These are phyloP conservation scores for Hoplostethus atlanticus DNA, from an alignment of 2,797 vertebrate genomes.

Conservation along the genomic window DNA sequence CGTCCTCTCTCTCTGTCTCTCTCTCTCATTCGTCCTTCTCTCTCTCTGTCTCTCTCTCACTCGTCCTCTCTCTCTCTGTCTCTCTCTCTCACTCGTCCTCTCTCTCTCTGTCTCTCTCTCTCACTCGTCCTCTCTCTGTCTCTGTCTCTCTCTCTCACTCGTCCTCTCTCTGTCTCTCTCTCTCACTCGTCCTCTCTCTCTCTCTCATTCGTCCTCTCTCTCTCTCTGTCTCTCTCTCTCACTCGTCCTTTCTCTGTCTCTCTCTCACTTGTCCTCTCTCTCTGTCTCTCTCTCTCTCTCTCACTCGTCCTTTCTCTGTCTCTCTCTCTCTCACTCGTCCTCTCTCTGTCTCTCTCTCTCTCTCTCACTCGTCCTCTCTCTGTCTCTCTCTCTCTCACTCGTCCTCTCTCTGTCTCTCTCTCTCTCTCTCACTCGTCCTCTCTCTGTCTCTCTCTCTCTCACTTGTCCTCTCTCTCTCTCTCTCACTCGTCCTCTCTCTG, in stretches of 20 bases:
- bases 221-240: too few species aligned
- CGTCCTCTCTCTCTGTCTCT: neutral
- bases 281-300: neutral
- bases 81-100: neutral
- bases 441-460: neutral
- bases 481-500: too few species aligned
- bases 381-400: conserved; percentile 14
- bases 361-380: conserved; percentile 3
- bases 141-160: neutral
- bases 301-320: neutral
- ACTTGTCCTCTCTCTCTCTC: too few species aligned
- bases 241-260: too few species aligned
- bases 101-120: conserved; percentile 18
- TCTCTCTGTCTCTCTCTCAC: neutral
- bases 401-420: conserved; percentile 8
- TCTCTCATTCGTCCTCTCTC: too few species aligned
- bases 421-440: neutral
- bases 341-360: neutral
- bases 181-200: too few species aligned
- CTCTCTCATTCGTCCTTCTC: neutral
- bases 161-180: too few species aligned
- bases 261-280: too few species aligned
- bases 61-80: neutral
- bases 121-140: neutral
- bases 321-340: neutral